These are phyloP conservation scores for Macrosiphum euphorbiae DNA, from an alignment of 2,888 invertebrate species.

Conservation along the genomic window DNA sequence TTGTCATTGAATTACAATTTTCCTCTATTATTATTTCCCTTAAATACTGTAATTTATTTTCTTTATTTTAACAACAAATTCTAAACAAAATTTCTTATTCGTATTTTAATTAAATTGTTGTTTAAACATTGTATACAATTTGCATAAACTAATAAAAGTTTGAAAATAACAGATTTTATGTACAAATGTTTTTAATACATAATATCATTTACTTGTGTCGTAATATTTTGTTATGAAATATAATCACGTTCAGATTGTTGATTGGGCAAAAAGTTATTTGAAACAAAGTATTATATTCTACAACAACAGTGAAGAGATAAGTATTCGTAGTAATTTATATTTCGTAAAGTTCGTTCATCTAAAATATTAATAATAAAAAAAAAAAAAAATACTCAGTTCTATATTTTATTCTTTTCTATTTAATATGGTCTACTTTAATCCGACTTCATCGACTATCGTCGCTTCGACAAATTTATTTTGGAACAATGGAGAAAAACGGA, in stretches of 20 bases:
- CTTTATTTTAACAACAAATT: not conserved
- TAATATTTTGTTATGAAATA: not conserved
- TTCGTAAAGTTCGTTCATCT: not conserved
- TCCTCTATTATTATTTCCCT: not conserved
- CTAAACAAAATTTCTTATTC: not conserved
- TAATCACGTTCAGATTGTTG: not conserved
- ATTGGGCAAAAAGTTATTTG: not conserved
- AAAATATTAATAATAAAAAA: not conserved
- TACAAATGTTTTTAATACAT: not conserved
- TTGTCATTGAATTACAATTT: not conserved
- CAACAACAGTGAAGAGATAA: not conserved
- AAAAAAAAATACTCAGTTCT: not conserved
- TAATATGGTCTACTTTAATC: not conserved
- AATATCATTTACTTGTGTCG: not conserved
- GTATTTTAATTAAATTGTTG: not conserved
- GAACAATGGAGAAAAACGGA: not conserved
- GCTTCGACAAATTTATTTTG: not conserved
- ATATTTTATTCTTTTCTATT: not conserved
- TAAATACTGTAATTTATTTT: not conserved
- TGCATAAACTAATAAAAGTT: conserved; percentile 5
- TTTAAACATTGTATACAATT: not conserved
- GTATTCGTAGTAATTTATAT: not conserved
- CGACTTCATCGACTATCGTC: not conserved
- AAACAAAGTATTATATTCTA: not conserved
- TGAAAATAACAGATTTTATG: not conserved